phyloP scores from a whole-genome alignment of 92 coral and sea anemone genomes.

The Bergia sp. region DNA sequence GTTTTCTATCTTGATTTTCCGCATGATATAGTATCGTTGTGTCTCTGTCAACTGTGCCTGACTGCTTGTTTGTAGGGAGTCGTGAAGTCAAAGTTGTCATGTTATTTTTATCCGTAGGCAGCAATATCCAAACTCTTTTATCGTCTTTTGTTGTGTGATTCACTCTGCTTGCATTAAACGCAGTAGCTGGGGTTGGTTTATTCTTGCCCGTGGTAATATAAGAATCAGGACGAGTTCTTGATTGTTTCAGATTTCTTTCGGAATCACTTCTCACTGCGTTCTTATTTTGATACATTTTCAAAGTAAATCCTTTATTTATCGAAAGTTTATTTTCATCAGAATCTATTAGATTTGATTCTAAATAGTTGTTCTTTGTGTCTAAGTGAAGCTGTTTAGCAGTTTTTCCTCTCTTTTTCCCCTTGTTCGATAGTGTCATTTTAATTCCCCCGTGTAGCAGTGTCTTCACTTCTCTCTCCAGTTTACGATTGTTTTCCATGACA shows the following conservation, averaged over 20 bases:
- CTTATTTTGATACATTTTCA: not conserved
- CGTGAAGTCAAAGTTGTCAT: not conserved
- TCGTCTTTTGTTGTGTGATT: not conserved
- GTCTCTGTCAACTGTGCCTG: not conserved
- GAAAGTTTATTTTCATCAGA: not conserved
- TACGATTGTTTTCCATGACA: constrained; percentile 67
- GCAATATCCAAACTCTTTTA: not conserved
- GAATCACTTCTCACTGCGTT: too few species aligned
- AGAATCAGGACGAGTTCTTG: not conserved
- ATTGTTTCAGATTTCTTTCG: not conserved
- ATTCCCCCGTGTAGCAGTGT: constrained; percentile 40
- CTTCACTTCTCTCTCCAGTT: constrained; percentile 69
- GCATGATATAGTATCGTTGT: not conserved
- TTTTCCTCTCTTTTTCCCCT: not conserved
- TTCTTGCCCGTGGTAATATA: not conserved
- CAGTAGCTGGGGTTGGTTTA: not conserved
- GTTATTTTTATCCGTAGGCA: not conserved
- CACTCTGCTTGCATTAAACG: not conserved
- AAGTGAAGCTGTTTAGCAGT: not conserved
- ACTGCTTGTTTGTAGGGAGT: not conserved
- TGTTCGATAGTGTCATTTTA: not conserved
- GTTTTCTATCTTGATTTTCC: not conserved
- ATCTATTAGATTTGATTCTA: not conserved
- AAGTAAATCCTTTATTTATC: not conserved
- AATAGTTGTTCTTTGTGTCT: not conserved